Conservation (phyloP, 2,113 vertebrate genomes). For the Eptatretus burgeri region DNA sequence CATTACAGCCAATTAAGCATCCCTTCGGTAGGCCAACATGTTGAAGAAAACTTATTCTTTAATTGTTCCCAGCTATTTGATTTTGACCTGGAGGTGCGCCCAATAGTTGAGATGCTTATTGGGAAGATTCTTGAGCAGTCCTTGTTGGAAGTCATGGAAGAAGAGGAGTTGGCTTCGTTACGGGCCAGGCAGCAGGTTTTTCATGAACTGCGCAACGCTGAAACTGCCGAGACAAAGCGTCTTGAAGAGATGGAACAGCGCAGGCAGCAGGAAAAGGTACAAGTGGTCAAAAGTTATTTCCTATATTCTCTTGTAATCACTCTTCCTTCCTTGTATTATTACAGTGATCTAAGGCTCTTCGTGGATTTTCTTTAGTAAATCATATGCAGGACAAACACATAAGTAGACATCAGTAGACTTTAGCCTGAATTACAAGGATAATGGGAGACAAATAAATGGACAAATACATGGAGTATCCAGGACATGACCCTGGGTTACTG, state of each 20-base stretch:
- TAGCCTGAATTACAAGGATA: no score
- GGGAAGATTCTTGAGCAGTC: slow-evolving; percentile 67
- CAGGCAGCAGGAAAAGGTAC: slow-evolving; percentile 35
- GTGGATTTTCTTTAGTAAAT: no score
- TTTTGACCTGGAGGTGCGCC: slow-evolving; percentile 62
- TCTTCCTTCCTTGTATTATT: neutral
- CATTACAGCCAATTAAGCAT: no score
- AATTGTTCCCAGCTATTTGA: slow-evolving; percentile 40
- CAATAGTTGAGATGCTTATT: slow-evolving; percentile 47
- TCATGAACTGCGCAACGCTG: slow-evolving; percentile 26
- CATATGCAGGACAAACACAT: no score
- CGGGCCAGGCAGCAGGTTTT: slow-evolving; percentile 23
- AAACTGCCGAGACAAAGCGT: slow-evolving; percentile 45
- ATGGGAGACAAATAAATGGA: no score
- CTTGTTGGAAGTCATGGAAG: slow-evolving; percentile 64
- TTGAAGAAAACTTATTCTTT: no score
- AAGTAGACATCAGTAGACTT: no score
- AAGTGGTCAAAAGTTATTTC: neutral
- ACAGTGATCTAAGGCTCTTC: neutral
- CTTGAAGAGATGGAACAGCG: slow-evolving; percentile 51
- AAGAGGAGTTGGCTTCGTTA: slow-evolving; percentile 50
- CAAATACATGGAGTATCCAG: no score
- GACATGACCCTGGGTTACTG: no score
- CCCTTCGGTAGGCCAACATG: no score
- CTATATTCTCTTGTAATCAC: neutral